phyloP scores from a whole-genome alignment of 2,888 invertebrate species.

The Harpalus rufipes region DNA sequence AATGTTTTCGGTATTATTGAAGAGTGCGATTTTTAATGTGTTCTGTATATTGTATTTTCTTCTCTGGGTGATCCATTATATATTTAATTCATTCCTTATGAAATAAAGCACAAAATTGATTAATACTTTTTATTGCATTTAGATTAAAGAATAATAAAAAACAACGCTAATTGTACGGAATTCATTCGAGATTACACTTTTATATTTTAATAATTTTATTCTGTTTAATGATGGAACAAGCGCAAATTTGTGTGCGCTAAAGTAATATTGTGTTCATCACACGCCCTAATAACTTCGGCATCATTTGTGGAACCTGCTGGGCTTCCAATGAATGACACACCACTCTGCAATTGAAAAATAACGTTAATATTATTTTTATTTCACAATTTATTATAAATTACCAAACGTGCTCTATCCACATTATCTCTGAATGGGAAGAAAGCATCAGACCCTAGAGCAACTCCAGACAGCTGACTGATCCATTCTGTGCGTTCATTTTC shows the following conservation, averaged over 20 bases:
- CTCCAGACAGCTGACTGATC: slow-evolving; percentile 84
- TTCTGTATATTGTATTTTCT: no score
- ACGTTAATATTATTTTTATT: slow-evolving; percentile 15
- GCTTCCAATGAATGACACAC: slow-evolving; percentile 95
- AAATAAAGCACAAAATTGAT: background rate
- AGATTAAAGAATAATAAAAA: background rate
- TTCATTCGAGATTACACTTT: slow-evolving; percentile 13
- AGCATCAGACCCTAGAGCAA: slow-evolving; percentile 96
- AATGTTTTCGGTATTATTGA: no score
- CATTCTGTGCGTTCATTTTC: slow-evolving; percentile 84
- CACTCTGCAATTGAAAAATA: slow-evolving; percentile 84
- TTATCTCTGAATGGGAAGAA: slow-evolving; percentile 99
- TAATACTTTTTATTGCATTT: slow-evolving; percentile 5
- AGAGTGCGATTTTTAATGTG: no score
- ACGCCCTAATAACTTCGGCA: slow-evolving; percentile 91
- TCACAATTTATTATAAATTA: slow-evolving; percentile 74
- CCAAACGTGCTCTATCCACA: slow-evolving; percentile 94
- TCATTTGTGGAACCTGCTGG: slow-evolving; percentile 98
- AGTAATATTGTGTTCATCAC: slow-evolving; percentile 93
- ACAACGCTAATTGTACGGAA: slow-evolving; percentile 1
- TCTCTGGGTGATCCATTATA: no score
- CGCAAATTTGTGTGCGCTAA: slow-evolving; percentile 94
- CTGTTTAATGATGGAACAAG: slow-evolving; percentile 94
- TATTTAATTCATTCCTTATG: no score
- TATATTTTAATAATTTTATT: slow-evolving; percentile 3